A percentile compares a stretch with the other conserved stretches of the same genome.
Evolutionary conservation across 2,888 invertebrate species (phyloP).

Genomic region (Pemphredon lugubris): DNA sequence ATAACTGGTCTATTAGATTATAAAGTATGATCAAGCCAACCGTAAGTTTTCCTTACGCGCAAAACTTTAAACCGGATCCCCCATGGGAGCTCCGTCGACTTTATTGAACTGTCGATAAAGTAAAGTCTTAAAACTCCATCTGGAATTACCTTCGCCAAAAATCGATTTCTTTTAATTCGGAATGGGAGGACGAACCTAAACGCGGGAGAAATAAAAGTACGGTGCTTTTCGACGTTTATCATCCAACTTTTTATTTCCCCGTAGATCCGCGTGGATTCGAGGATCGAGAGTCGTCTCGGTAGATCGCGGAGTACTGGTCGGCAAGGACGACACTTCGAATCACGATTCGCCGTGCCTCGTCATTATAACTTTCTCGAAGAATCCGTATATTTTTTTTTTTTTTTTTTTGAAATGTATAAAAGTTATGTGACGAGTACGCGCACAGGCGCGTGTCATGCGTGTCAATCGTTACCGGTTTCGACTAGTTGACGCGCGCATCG

Average conservation of each 20-base stretch:
- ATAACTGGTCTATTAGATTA: constrained; percentile 23
- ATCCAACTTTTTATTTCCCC: too few species aligned
- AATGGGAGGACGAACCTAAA: background rate
- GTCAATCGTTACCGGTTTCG: constrained; percentile 11
- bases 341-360: too few species aligned
- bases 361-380: too few species aligned
- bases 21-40: constrained; percentile 32
- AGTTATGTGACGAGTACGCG: background rate
- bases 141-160: constrained; percentile 20
- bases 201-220: too few species aligned
- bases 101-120: constrained; percentile 41
- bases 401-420: background rate
- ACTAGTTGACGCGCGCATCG: constrained; percentile 19
- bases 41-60: constrained; percentile 40
- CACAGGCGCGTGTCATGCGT: background rate
- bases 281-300: too few species aligned
- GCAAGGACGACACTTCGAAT: too few species aligned
- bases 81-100: constrained; percentile 17
- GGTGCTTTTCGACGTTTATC: too few species aligned
- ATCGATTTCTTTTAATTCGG: constrained; percentile 34
- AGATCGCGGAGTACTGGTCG: too few species aligned
- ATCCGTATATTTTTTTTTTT: too few species aligned
- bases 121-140: constrained; percentile 37
- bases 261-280: too few species aligned
- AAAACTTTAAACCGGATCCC: constrained; percentile 34